Evolutionary conservation across 2,888 invertebrate genomes (phyloP).

Genomic region (Chaetogeoica ovagalla): DNA sequence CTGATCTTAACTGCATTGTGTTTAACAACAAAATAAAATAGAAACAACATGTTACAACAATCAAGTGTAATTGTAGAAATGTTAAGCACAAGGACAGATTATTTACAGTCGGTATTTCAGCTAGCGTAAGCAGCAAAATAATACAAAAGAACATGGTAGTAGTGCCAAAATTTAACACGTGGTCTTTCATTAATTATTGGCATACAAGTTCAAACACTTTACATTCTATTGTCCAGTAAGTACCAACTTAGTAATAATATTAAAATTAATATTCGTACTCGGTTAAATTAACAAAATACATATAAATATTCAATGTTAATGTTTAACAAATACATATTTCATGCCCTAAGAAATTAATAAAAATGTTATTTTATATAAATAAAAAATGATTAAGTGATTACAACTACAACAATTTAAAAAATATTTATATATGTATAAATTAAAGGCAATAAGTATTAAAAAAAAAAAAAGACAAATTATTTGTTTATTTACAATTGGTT

Average conservation of each 20-base stretch:
- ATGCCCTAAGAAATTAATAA: no score
- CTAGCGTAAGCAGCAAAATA: not conserved
- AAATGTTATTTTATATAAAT: no score
- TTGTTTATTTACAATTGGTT: no score
- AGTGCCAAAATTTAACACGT: slow-evolving; percentile 22
- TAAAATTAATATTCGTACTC: not conserved
- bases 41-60: slow-evolving; percentile 33
- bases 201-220: slow-evolving; percentile 2
- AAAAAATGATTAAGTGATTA: no score
- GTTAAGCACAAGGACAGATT: slow-evolving; percentile 17
- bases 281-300: not conserved
- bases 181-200: not conserved
- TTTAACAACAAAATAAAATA: slow-evolving; percentile 11
- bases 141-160: not conserved
- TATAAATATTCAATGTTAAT: not conserved
- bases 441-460: no score
- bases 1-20: slow-evolving; percentile 4
- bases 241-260: not conserved
- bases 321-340: not conserved
- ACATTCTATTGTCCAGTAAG: slow-evolving; percentile 5
- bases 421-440: no score
- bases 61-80: slow-evolving; percentile 17
- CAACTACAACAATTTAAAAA: no score
- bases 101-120: slow-evolving; percentile 19
- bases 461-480: no score